A percentile compares a stretch with the other conserved stretches of the same genome.
These are phyloP conservation scores for Periplaneta americana DNA, from an alignment of 1,140 invertebrate species.

Conservation along the genomic window DNA sequence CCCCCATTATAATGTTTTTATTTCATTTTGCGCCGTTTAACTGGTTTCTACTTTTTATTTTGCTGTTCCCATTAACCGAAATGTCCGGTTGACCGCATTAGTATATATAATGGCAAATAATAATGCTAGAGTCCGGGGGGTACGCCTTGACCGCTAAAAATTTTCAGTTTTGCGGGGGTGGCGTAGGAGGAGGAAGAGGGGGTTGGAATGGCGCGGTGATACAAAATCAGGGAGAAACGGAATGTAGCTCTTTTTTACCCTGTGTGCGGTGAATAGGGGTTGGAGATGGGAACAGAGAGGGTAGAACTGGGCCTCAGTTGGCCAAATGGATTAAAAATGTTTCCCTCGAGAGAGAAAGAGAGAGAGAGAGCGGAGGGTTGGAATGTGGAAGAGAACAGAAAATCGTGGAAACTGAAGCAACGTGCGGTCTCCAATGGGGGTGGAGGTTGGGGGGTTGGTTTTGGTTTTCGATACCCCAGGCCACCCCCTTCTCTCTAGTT, in stretches of 20 bases:
- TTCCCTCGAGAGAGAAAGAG: background rate
- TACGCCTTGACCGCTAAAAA: background rate
- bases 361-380: background rate
- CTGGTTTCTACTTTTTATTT: background rate
- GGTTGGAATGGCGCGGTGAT: background rate
- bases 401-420: background rate
- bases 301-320: too few relatives aligned
- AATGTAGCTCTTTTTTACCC: background rate
- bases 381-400: background rate
- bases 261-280: too few relatives aligned
- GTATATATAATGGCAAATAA: background rate
- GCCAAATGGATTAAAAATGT: background rate
- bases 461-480: background rate
- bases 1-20: background rate
- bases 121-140: background rate
- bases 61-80: background rate
- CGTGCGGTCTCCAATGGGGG: background rate
- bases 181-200: too few relatives aligned
- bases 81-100: background rate
- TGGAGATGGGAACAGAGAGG: too few relatives aligned
- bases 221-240: background rate
- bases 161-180: background rate
- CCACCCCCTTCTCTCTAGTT: background rate
- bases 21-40: background rate
- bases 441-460: background rate